Conservation (phyloP, 2,113 vertebrate genomes). For the Megaceryle maxima region DNA sequence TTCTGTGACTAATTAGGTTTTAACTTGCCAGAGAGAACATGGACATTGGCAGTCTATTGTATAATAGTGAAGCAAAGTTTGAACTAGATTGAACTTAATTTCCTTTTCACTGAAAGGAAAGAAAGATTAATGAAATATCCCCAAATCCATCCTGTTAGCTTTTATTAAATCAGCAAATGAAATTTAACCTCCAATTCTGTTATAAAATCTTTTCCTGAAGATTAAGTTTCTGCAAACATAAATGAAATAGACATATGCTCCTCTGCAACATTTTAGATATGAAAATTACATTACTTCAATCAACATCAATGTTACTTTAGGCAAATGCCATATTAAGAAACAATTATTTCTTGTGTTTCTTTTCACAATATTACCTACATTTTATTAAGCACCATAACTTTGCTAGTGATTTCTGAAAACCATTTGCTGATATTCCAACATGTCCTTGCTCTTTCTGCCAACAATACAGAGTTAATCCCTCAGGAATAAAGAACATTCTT, state of each 20-base stretch:
- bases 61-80: slow-evolving; percentile 77
- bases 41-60: slow-evolving; percentile 82
- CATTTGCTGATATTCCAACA: not conserved
- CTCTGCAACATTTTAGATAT: slow-evolving; percentile 68
- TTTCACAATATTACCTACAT: not conserved
- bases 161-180: slow-evolving; percentile 98
- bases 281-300: slow-evolving; percentile 80
- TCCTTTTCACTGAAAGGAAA: slow-evolving; percentile 93
- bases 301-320: slow-evolving; percentile 72
- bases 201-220: slow-evolving; percentile 81
- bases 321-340: slow-evolving; percentile 61
- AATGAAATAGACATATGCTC: slow-evolving; percentile 72
- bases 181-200: slow-evolving; percentile 86
- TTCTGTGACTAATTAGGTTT: slow-evolving; percentile 90
- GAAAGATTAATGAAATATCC: slow-evolving; percentile 98
- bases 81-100: slow-evolving; percentile 92
- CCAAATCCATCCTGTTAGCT: slow-evolving; percentile 97
- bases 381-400: not conserved
- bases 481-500: not conserved
- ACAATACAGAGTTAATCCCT: not conserved
- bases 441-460: not conserved
- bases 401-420: not conserved
- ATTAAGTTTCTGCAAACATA: slow-evolving; percentile 83
- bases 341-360: slow-evolving; percentile 40
- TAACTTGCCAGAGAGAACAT: slow-evolving; percentile 85